Base-by-base conservation (phyloP, 2,113 vertebrate genomes). In the Coracopsis vasa region DNA sequence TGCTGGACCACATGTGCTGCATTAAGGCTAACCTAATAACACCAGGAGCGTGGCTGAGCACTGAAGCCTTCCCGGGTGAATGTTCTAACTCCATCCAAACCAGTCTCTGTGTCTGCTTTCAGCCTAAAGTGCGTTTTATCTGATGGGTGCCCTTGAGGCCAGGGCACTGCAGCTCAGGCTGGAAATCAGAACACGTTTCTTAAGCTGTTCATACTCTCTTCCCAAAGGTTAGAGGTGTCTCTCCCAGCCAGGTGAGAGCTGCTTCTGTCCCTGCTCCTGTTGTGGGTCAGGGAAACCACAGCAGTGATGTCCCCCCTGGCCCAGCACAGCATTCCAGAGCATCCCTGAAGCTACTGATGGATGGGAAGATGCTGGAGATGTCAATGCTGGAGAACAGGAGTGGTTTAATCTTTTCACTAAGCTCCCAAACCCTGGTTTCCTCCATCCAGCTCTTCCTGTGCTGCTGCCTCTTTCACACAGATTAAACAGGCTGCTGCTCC, bases 1-100 rank as follows among this genome's bases (percentile, higher is more conserved):
- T 86, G 85, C 74, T 58, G 71, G 62, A 19, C 41, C 56, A 24
- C 28, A 10, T 56, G 47, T 81, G 41, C 85, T 80, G 53, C 82
- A 44, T 81, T 93, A 85, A 33, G 0, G 0, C 62, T 91, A 96
- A 96, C 90, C 53, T 42, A 91, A n/a, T 85, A 72, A 92, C 0
- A 1, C 35, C 6, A 4, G 11, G 47, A 86, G 56, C 1, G 0
- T 45, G 47, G 25, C 6, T 4, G 2, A 37, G 54, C 3, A 1
- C 51, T 41, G 72, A 62, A 58, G 50, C 71, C 54, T 88, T 66
- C 87, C 88, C 64, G 42, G 24, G 10, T 80, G 39, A 64, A 53
- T 45, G 41, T 62, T 80, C 69, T 64, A 77, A 66, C 39, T 18
- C 89, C 48, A 15, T 61, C 35, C 66, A 41, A 42, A 78, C 64